phyloP scores from a whole-genome alignment of 2,113 vertebrate species.

The Xiphophorus maculatus region DNA sequence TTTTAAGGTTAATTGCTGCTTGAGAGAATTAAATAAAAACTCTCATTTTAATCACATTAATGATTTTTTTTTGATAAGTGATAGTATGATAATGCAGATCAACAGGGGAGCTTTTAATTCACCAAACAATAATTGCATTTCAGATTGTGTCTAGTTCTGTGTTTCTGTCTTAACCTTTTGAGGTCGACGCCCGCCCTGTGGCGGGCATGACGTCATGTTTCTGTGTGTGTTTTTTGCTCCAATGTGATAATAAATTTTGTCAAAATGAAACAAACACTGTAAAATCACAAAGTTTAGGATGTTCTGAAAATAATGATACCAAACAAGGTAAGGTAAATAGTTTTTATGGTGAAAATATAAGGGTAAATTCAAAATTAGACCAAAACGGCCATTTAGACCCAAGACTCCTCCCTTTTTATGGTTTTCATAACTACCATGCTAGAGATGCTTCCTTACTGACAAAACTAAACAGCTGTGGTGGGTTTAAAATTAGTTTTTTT shows the following conservation, averaged over 20 bases:
- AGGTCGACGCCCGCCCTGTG: no score
- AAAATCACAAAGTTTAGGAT: no score
- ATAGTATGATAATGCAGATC: not conserved
- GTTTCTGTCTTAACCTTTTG: not conserved
- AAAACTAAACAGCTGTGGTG: not conserved
- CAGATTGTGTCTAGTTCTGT: not conserved
- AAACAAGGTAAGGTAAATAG: no score
- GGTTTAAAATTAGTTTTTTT: no score
- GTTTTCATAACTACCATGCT: not conserved
- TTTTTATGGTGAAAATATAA: no score
- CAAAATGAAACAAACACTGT: no score
- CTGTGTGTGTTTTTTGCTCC: no score
- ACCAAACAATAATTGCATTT: constrained; percentile 2
- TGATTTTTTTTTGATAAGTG: not conserved
- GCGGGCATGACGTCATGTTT: no score
- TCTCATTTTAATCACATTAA: constrained; percentile 10
- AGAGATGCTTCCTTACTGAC: not conserved
- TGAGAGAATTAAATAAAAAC: not conserved
- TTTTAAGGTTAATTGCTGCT: constrained; percentile 8
- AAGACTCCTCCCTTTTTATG: not conserved
- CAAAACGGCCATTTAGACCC: no score
- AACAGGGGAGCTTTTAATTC: constrained; percentile 11
- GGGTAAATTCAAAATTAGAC: no score
- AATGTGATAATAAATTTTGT: no score
- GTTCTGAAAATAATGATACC: no score